Evolutionary conservation across 1,140 invertebrate species (phyloP).

Genomic region (Paraescarpia echinospica): DNA sequence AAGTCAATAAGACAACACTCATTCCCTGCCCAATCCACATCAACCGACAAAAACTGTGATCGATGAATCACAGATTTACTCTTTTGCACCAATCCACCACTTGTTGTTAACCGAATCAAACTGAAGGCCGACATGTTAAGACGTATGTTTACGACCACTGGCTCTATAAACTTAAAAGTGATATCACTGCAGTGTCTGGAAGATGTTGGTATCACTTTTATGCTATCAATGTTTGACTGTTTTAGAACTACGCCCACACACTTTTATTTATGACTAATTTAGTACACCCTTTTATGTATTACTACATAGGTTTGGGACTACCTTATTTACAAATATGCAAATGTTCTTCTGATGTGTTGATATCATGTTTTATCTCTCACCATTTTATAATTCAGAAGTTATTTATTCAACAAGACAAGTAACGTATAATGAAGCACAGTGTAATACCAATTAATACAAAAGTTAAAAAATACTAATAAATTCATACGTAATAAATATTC

Average conservation of each 20-base stretch:
- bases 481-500: no score
- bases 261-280: no score
- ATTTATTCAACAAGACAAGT: neutral
- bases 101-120: neutral
- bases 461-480: no score
- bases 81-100: neutral
- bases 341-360: no score
- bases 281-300: neutral
- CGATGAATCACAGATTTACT: neutral
- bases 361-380: neutral
- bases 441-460: neutral
- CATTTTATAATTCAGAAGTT: neutral
- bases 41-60: neutral
- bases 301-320: neutral
- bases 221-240: neutral
- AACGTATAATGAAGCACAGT: neutral
- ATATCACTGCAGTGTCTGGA: neutral
- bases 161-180: neutral
- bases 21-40: no score
- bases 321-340: neutral
- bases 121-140: neutral
- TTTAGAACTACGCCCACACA: neutral
- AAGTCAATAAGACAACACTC: neutral
- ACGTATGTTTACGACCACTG: neutral
- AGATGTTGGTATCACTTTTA: neutral